phyloP scores from a whole-genome alignment of 2,888 invertebrate genomes.

The Koerneria pararmatus region DNA sequence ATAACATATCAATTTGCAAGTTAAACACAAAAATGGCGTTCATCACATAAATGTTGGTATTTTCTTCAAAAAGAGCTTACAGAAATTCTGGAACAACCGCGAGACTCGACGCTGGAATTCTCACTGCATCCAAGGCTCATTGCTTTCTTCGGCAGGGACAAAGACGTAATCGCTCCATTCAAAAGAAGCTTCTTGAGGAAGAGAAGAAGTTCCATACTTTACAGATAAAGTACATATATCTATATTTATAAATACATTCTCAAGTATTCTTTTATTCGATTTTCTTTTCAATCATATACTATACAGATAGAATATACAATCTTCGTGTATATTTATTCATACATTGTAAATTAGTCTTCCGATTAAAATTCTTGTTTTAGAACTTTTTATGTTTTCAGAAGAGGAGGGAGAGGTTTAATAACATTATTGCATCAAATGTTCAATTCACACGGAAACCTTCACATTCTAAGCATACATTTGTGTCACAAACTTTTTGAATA shows the following conservation, averaged over 20 bases:
- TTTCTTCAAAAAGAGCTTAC: not conserved
- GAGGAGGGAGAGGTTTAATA: too few relatives aligned
- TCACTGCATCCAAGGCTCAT: constrained; percentile 55
- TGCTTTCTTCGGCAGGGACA: constrained; percentile 53
- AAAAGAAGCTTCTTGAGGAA: constrained; percentile 46
- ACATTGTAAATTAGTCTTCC: too few relatives aligned
- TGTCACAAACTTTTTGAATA: too few relatives aligned
- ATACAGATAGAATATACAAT: too few relatives aligned
- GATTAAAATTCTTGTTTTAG: too few relatives aligned
- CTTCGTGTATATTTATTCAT: too few relatives aligned
- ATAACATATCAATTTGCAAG: not conserved
- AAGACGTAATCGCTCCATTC: constrained; percentile 48
- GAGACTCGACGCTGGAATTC: constrained; percentile 49
- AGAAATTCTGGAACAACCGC: constrained; percentile 54
- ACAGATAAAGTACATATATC: constrained; percentile 28
- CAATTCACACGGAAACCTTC: too few relatives aligned
- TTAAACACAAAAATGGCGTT: not conserved
- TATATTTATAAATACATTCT: not conserved
- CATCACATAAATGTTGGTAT: too few relatives aligned
- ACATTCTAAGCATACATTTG: too few relatives aligned
- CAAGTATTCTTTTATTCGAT: not conserved
- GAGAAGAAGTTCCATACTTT: constrained; percentile 42
- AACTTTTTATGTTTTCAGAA: too few relatives aligned
- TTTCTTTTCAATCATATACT: too few relatives aligned
- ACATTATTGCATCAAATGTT: too few relatives aligned